These are phyloP conservation scores for Thymallus thymallus DNA, from an alignment of 2,113 vertebrate genomes.

Conservation along the genomic window DNA sequence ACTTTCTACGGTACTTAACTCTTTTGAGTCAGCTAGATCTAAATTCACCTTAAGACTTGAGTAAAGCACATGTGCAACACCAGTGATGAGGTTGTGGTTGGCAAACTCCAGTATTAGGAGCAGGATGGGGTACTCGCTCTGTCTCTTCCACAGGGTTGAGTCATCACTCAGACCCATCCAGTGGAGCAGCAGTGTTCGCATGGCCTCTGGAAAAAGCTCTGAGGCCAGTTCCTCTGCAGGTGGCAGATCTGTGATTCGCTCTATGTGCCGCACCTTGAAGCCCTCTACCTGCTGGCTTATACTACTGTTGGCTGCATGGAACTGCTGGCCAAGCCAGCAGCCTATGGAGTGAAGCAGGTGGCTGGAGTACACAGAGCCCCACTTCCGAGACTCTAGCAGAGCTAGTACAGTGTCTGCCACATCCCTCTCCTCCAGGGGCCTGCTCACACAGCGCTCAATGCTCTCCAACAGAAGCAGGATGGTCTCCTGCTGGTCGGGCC, in stretches of 20 bases:
- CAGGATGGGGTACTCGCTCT: conserved; percentile 78
- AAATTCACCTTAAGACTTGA: conserved; percentile 80
- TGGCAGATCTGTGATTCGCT: conserved; percentile 78
- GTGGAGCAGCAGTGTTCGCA: conserved; percentile 74
- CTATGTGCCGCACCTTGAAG: conserved; percentile 79
- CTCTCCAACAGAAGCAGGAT: conserved; percentile 61
- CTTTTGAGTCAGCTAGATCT: not conserved
- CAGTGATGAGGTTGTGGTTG: conserved; percentile 83
- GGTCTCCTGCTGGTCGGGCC: conserved; percentile 45
- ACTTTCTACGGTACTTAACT: too few species aligned
- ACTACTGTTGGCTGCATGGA: conserved; percentile 69
- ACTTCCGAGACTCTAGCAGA: conserved; percentile 58
- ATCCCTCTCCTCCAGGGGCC: conserved; percentile 56
- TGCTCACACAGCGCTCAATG: conserved; percentile 49
- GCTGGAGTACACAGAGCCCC: conserved; percentile 68
- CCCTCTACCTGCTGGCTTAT: conserved; percentile 78
- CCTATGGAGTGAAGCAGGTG: conserved; percentile 64
- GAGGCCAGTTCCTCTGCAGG: conserved; percentile 74
- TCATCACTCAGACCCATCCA: conserved; percentile 82
- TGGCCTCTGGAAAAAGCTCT: conserved; percentile 79
- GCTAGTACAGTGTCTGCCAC: conserved; percentile 56
- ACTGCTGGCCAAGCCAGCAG: conserved; percentile 76
- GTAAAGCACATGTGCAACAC: conserved; percentile 81
- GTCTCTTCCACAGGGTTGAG: conserved; percentile 69
- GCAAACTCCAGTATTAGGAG: conserved; percentile 82